Evolutionary conservation across 2,888 invertebrate genomes (phyloP).

Genomic region (Polymixis flavicincta): DNA sequence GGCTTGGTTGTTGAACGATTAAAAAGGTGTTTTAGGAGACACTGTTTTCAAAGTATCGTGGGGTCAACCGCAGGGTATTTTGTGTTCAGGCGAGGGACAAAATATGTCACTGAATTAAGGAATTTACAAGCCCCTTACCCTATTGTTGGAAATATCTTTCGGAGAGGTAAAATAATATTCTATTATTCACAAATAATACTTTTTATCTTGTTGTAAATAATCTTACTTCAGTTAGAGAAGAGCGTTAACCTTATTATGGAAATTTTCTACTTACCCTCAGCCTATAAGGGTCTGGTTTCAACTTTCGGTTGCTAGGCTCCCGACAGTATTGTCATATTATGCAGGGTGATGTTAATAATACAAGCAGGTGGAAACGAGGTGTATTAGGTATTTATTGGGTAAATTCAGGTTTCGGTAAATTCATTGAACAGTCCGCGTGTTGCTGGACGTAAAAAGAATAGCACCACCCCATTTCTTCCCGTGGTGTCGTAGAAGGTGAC

Average conservation of each 20-base stretch:
- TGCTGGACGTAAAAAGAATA: too few species aligned
- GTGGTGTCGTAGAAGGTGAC: too few species aligned
- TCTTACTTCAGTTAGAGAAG: slow-evolving; percentile 18
- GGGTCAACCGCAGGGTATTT: slow-evolving; percentile 12
- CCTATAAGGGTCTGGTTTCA: slow-evolving; percentile 34
- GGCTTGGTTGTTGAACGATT: neutral
- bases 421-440: too few species aligned
- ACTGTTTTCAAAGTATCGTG: slow-evolving; percentile 32
- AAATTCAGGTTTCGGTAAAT: neutral
- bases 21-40: slow-evolving; percentile 30
- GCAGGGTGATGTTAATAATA: slow-evolving; percentile 32
- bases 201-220: slow-evolving; percentile 1
- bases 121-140: neutral
- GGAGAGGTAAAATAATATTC: neutral
- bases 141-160: neutral
- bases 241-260: slow-evolving; percentile 36
- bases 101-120: slow-evolving; percentile 9
- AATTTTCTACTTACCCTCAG: slow-evolving; percentile 26
- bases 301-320: slow-evolving; percentile 38
- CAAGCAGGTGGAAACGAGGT: slow-evolving; percentile 21
- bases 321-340: slow-evolving; percentile 45
- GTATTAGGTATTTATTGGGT: slow-evolving; percentile 1
- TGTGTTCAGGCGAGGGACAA: neutral
- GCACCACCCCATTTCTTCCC: too few species aligned
- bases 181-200: slow-evolving; percentile 5